phyloP scores from a whole-genome alignment of 2,797 vertebrate genomes.

The Sebastes hubbsi region DNA sequence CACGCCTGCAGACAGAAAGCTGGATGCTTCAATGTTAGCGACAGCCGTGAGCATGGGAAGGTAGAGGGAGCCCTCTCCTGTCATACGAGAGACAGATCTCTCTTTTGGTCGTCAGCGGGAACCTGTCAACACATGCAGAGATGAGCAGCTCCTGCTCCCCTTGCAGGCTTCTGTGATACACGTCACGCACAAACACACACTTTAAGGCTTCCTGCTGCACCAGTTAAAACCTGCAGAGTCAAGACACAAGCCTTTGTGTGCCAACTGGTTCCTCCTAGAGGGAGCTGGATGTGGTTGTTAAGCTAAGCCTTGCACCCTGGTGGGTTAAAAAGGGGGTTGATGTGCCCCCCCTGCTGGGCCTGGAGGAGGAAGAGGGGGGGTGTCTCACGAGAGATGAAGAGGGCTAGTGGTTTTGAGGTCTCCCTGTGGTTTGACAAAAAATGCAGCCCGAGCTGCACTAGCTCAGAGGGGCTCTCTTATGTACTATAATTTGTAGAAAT shows the following conservation, averaged over 20 bases:
- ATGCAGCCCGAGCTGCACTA: conserved; percentile 51
- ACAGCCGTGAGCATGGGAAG: conserved; percentile 21
- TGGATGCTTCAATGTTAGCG: conserved; percentile 33
- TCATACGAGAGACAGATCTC: conserved; percentile 41
- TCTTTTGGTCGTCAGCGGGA: conserved; percentile 38
- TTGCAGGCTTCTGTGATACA: conserved; percentile 24
- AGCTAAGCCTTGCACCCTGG: conserved; percentile 29
- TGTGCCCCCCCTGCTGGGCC: conserved; percentile 23
- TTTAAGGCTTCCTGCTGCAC: conserved; percentile 31
- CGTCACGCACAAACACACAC: conserved; percentile 27
- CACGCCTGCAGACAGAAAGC: conserved; percentile 32
- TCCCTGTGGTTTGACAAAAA: conserved; percentile 60
- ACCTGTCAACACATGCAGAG: conserved; percentile 69
- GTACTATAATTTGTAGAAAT: conserved; percentile 74
- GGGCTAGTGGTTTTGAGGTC: conserved; percentile 64
- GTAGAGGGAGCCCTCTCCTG: conserved; percentile 49
- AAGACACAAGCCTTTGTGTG: conserved; percentile 24
- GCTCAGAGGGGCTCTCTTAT: conserved; percentile 55
- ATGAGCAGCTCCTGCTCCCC: conserved; percentile 34
- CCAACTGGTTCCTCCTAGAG: conserved; percentile 17
- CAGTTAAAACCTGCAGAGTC: conserved; percentile 47
- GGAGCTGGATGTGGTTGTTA: conserved; percentile 40
- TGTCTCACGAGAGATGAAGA: conserved; percentile 52
- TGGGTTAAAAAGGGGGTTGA: conserved; percentile 40
- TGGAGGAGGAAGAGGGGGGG: conserved; percentile 14